A percentile compares a stretch with the other conserved stretches of the same genome.
phyloP scores from a whole-genome alignment of 2,797 vertebrate species.

The Chrysocyon brachyurus region DNA sequence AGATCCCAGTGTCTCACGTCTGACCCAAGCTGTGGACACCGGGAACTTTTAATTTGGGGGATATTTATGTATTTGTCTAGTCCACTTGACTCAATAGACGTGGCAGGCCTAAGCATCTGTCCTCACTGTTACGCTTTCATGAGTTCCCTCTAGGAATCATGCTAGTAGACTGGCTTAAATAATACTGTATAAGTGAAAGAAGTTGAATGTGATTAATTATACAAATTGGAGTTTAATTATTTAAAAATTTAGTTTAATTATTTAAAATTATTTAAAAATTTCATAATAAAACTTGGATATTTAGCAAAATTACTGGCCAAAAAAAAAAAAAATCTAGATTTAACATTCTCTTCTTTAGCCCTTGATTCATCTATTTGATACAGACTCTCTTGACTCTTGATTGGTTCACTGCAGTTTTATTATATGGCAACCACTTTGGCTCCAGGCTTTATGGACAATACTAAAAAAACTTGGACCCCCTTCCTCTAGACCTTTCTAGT shows the following conservation, averaged over 20 bases:
- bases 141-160: background rate
- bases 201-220: background rate
- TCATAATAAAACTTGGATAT: background rate
- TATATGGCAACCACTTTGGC: background rate
- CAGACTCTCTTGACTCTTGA: background rate
- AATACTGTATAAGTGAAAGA: background rate
- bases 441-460: background rate
- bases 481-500: background rate
- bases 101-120: background rate
- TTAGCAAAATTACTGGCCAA: background rate
- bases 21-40: background rate
- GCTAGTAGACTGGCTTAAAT: slow-evolving; percentile 16
- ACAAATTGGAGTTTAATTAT: background rate
- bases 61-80: background rate
- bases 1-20: background rate
- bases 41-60: background rate
- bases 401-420: background rate
- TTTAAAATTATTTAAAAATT: background rate
- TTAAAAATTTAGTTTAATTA: too few relatives aligned
- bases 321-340: background rate
- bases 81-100: background rate
- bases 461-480: background rate
- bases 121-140: background rate
- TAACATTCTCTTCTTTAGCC: background rate
- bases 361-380: background rate